Evolutionary conservation across 2,797 vertebrate genomes (phyloP).

Genomic region (Clarias platycephalus): DNA sequence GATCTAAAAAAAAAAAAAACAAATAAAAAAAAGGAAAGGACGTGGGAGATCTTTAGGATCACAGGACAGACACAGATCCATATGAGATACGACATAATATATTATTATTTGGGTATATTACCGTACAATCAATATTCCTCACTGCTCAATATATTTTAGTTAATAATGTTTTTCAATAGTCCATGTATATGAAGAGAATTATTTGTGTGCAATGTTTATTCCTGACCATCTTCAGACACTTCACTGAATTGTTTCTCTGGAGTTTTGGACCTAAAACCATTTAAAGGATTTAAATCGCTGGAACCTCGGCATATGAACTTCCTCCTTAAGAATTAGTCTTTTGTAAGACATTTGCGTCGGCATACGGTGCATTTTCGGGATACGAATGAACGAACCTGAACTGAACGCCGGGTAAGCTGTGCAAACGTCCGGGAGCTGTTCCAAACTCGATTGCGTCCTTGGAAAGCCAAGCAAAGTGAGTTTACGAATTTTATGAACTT

Average conservation of each 20-base stretch:
- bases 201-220: background rate
- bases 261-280: background rate
- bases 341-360: too few relatives aligned
- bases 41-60: background rate
- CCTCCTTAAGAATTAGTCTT: too few relatives aligned
- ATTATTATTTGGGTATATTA: background rate
- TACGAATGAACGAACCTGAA: too few relatives aligned
- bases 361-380: too few relatives aligned
- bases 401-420: too few relatives aligned
- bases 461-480: too few relatives aligned
- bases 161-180: background rate
- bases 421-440: too few relatives aligned
- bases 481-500: too few relatives aligned
- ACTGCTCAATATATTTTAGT: background rate
- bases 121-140: background rate
- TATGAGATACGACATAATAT: background rate
- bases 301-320: too few relatives aligned
- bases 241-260: background rate
- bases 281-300: too few relatives aligned
- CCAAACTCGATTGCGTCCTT: too few relatives aligned
- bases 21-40: background rate
- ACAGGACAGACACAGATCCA: background rate
- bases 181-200: background rate
- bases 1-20: background rate
- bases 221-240: background rate